Evolutionary conservation across 2,888 invertebrate genomes (phyloP).

Genomic region (Rotaria macrura): DNA sequence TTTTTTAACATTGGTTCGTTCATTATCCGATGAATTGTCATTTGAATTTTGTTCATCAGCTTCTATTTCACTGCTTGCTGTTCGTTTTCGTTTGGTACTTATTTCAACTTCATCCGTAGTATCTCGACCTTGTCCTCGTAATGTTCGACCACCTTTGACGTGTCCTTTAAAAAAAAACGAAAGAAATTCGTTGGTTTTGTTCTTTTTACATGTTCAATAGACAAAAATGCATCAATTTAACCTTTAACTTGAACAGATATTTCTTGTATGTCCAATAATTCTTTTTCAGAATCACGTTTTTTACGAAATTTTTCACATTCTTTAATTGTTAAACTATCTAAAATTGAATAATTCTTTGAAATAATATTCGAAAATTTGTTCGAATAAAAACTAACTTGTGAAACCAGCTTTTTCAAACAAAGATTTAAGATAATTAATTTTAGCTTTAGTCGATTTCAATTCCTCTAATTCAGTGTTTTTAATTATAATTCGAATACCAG

Average conservation of each 20-base stretch:
- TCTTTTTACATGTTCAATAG: too few relatives aligned
- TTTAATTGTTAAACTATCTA: slow-evolving; percentile 13
- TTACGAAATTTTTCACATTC: slow-evolving; percentile 18
- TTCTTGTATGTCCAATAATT: slow-evolving; percentile 21
- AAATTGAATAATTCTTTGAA: neutral
- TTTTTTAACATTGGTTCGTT: neutral
- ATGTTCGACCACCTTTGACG: slow-evolving; percentile 4
- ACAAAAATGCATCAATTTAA: neutral
- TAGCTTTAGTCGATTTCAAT: slow-evolving; percentile 13
- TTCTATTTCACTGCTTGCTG: neutral
- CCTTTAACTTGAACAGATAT: neutral
- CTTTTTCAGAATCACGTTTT: slow-evolving; percentile 29
- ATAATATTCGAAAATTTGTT: neutral
- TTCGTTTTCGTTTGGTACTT: neutral
- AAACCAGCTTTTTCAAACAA: slow-evolving; percentile 29
- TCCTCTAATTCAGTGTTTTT: slow-evolving; percentile 30
- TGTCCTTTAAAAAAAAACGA: neutral
- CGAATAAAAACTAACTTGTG: neutral
- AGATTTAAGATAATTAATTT: slow-evolving; percentile 26
- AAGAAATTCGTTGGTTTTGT: too few relatives aligned
- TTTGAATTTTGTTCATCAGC: neutral
- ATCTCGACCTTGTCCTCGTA: neutral
- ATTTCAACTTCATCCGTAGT: neutral
- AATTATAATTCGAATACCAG: slow-evolving; percentile 22
- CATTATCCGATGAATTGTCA: neutral